These are phyloP conservation scores for Euwallacea fornicatus DNA, from an alignment of 1,140 invertebrate species.

Conservation along the genomic window DNA sequence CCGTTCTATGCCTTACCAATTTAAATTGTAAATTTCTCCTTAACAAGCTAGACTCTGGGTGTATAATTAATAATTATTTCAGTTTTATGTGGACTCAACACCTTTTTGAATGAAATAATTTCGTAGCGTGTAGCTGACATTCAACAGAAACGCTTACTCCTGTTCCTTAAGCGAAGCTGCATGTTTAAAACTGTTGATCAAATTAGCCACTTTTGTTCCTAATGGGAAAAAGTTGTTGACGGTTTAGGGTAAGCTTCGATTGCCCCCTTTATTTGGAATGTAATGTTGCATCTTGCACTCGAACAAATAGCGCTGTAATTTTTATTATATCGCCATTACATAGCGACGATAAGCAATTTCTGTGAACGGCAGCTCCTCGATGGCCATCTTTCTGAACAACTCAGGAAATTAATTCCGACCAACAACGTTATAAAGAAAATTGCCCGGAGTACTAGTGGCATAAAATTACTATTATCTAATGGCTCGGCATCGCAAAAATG, in stretches of 20 bases:
- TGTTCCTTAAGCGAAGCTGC: too few species aligned
- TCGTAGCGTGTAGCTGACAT: too few species aligned
- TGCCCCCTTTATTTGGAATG: too few species aligned
- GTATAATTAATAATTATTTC: neutral
- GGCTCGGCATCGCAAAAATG: conserved; percentile 28
- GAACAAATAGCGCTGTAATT: too few species aligned
- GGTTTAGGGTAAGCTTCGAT: too few species aligned
- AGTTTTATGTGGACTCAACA: neutral
- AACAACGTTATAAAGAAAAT: conserved; percentile 23
- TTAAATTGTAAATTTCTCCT: neutral
- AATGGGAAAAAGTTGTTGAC: too few species aligned
- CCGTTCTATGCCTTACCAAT: neutral
- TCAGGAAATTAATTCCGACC: conserved; percentile 23
- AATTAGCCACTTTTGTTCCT: too few species aligned
- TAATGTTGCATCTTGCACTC: too few species aligned
- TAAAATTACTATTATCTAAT: conserved; percentile 35
- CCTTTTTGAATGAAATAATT: neutral
- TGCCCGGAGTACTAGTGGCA: conserved; percentile 20
- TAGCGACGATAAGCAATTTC: neutral
- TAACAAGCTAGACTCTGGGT: neutral
- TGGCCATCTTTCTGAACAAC: neutral
- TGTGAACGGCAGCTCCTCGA: neutral
- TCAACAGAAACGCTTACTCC: too few species aligned
- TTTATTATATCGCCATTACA: too few species aligned
- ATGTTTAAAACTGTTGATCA: too few species aligned